phyloP scores from a whole-genome alignment of 2,113 vertebrate genomes.

The Ariopsis seemanni region DNA sequence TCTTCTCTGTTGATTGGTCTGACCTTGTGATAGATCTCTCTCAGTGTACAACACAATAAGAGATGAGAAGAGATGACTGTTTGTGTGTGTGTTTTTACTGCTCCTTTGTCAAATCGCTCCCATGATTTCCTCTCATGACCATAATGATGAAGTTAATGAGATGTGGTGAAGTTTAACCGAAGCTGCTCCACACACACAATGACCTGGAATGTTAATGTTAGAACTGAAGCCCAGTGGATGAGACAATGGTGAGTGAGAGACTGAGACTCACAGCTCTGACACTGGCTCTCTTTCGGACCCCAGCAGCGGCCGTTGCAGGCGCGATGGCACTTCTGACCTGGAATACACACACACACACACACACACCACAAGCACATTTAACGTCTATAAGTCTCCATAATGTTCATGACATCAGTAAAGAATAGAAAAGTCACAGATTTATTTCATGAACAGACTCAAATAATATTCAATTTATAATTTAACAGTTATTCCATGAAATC shows the following conservation, averaged over 20 bases:
- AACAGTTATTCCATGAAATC: too few species aligned
- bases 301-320: conserved; percentile 94
- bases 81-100: neutral
- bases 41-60: neutral
- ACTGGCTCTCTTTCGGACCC: conserved; percentile 90
- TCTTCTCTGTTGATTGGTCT: neutral
- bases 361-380: neutral
- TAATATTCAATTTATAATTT: too few species aligned
- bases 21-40: too few species aligned
- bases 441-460: neutral
- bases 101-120: neutral
- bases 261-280: conserved; percentile 90
- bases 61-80: too few species aligned
- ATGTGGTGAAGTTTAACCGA: neutral
- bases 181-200: neutral
- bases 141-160: too few species aligned
- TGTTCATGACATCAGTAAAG: neutral
- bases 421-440: neutral
- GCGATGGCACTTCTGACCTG: conserved; percentile 92
- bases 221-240: neutral
- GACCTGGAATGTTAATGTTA: neutral
- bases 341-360: conserved; percentile 4
- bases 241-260: neutral
- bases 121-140: neutral
- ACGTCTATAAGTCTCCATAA: neutral